Evolutionary conservation across 1,140 invertebrate genomes (phyloP).

Genomic region (Eupristina koningsbergeri): DNA sequence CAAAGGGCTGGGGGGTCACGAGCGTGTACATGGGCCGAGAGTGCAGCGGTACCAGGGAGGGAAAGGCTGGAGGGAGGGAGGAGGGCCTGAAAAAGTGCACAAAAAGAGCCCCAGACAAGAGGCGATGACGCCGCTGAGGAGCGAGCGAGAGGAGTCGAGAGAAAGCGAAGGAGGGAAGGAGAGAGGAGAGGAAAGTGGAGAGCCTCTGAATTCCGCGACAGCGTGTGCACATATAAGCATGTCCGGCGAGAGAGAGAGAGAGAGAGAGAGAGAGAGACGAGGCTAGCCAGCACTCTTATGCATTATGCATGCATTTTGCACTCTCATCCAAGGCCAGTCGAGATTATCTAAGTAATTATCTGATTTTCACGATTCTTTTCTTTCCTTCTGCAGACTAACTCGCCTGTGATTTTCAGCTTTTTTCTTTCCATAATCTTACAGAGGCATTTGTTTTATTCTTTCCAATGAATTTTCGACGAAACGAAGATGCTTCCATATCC

Average conservation of each 20-base stretch:
- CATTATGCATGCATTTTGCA: slow-evolving; percentile 40
- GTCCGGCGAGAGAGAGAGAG: not conserved
- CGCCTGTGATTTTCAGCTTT: slow-evolving; percentile 10
- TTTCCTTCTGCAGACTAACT: not conserved
- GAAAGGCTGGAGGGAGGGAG: not conserved
- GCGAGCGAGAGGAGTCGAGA: not conserved
- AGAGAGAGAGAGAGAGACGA: slow-evolving; percentile 10
- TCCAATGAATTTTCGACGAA: not conserved
- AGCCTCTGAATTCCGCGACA: slow-evolving; percentile 33
- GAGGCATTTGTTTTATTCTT: not conserved
- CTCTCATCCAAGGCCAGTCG: slow-evolving; percentile 32
- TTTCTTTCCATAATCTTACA: not conserved
- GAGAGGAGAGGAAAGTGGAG: slow-evolving; percentile 24
- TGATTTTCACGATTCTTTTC: slow-evolving; percentile 25
- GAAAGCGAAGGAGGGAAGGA: not conserved
- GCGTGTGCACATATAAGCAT: not conserved
- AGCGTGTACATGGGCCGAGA: not conserved
- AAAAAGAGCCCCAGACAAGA: slow-evolving; percentile 31
- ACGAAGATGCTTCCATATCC: not conserved
- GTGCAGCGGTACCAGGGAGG: not conserved
- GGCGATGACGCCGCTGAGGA: not conserved
- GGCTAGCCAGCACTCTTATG: slow-evolving; percentile 20
- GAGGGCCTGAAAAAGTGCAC: not conserved
- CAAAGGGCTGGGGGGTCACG: slow-evolving; percentile 28
- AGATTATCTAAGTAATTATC: slow-evolving; percentile 38